These are phyloP conservation scores for Chunga burmeisteri DNA, from an alignment of 2,113 vertebrate species.

Conservation along the genomic window DNA sequence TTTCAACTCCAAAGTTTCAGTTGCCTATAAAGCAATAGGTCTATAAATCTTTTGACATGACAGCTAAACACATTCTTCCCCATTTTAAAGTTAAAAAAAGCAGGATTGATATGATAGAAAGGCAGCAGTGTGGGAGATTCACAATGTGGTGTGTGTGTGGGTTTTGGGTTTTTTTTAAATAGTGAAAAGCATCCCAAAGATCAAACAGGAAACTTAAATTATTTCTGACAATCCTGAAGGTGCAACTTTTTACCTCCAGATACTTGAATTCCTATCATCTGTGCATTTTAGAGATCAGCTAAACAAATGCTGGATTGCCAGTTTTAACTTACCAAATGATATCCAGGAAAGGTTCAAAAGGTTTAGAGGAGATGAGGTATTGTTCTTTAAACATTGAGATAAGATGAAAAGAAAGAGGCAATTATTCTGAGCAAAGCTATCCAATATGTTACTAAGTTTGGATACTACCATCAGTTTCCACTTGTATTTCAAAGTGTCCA, in stretches of 20 bases:
- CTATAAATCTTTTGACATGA: background rate
- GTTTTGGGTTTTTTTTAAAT: background rate
- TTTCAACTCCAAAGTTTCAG: background rate
- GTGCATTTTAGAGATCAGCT: background rate
- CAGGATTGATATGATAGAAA: background rate
- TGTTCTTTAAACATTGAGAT: slow-evolving; percentile 45
- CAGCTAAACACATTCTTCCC: background rate
- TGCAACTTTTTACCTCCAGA: background rate
- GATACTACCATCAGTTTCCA: slow-evolving; percentile 31
- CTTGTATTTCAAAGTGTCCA: background rate
- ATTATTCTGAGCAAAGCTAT: slow-evolving; percentile 47
- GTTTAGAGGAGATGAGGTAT: slow-evolving; percentile 43
- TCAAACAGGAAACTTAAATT: background rate
- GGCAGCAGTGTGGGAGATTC: background rate
- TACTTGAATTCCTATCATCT: background rate
- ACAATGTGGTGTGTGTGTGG: no score
- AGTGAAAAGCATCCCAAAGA: background rate
- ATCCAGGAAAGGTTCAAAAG: slow-evolving; percentile 35
- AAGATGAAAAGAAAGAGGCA: slow-evolving; percentile 57
- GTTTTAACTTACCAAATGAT: background rate
- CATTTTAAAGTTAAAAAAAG: background rate
- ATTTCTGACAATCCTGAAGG: background rate
- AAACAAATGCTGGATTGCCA: background rate
- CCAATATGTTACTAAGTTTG: slow-evolving; percentile 46
- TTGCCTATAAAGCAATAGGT: background rate